Evolutionary conservation across 2,113 vertebrate genomes (phyloP).

Genomic region (Stercorarius parasiticus): DNA sequence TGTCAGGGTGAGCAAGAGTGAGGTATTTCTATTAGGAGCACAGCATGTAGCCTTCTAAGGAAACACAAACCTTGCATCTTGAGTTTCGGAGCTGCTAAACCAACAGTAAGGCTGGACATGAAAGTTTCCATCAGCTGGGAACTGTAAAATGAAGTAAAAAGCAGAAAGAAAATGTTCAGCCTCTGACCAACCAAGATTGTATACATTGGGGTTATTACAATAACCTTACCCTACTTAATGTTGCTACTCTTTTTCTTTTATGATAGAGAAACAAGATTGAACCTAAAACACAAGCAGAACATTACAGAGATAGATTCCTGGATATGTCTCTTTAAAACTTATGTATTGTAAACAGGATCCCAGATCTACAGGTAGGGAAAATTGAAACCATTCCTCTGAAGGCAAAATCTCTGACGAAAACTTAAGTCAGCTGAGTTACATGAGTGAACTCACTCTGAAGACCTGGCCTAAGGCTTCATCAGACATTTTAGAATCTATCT

Average conservation of each 20-base stretch:
- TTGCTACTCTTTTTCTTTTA: background rate
- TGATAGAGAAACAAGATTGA: background rate
- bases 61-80: slow-evolving; percentile 14
- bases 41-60: slow-evolving; percentile 8
- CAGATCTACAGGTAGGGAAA: background rate
- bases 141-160: slow-evolving; percentile 52
- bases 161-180: background rate
- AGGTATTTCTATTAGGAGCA: slow-evolving; percentile 45
- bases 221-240: background rate
- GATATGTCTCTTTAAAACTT: background rate
- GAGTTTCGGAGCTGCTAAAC: slow-evolving; percentile 46
- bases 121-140: slow-evolving; percentile 33
- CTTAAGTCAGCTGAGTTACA: background rate
- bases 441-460: background rate
- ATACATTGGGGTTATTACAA: background rate
- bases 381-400: background rate
- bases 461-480: background rate
- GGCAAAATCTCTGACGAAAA: slow-evolving; percentile 13
- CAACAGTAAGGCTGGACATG: background rate
- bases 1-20: slow-evolving; percentile 51
- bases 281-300: background rate
- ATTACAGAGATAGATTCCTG: background rate
- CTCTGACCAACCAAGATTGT: background rate
- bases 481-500: background rate
- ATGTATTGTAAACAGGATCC: background rate